Evolutionary conservation across 2,113 vertebrate species (phyloP).

Genomic region (Thamnophis sirtalis): DNA sequence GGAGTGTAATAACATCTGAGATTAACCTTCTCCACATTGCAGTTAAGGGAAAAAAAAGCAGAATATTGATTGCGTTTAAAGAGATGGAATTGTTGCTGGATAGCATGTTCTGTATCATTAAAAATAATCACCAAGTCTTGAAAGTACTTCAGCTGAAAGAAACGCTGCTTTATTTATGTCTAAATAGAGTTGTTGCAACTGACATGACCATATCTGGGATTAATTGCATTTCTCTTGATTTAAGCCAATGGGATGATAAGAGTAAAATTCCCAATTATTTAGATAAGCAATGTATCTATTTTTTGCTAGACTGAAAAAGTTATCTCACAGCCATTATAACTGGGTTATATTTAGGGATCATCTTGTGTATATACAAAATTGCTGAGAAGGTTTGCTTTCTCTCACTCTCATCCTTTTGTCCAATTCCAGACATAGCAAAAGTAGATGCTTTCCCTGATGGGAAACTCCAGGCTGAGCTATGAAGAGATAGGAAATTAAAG

Average conservation of each 20-base stretch:
- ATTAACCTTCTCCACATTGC: background rate
- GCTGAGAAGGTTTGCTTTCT: background rate
- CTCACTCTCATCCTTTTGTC: background rate
- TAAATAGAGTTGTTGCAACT: background rate
- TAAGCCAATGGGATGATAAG: background rate
- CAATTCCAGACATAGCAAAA: background rate
- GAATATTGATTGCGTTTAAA: background rate
- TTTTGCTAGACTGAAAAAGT: background rate
- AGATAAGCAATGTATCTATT: background rate
- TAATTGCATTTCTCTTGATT: background rate
- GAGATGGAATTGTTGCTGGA: background rate
- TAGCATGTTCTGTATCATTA: background rate
- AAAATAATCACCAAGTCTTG: background rate
- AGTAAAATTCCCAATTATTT: background rate
- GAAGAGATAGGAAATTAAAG: background rate
- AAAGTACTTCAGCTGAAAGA: background rate
- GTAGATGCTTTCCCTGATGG: background rate
- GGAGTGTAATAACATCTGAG: background rate
- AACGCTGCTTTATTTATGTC: background rate
- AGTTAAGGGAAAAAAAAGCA: background rate
- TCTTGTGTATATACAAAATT: conserved; percentile 15
- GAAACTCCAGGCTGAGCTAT: background rate
- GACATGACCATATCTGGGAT: background rate
- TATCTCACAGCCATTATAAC: background rate
- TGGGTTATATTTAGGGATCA: background rate